phyloP scores from a whole-genome alignment of 2,113 vertebrate genomes.

The Microcebus murinus region DNA sequence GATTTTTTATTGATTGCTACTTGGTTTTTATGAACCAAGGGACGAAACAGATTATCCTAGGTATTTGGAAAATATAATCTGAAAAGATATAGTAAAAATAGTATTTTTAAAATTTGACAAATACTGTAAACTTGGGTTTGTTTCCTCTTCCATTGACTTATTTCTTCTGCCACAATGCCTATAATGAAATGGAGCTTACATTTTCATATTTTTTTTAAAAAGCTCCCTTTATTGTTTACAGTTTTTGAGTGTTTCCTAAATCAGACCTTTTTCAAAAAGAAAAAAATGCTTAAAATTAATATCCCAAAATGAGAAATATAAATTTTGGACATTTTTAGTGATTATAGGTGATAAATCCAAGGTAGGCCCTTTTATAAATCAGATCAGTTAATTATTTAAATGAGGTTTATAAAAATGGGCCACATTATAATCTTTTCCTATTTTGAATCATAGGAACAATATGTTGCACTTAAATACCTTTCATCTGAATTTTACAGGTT shows the following conservation, averaged over 20 bases:
- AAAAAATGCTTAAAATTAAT: constrained; percentile 57
- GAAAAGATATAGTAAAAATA: constrained; percentile 46
- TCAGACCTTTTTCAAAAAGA: constrained; percentile 47
- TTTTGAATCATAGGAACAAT: constrained; percentile 39
- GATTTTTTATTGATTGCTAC: constrained; percentile 47
- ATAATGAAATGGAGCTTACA: neutral
- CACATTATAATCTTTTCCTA: neutral
- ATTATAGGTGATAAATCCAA: constrained; percentile 70
- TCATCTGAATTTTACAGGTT: constrained; percentile 70
- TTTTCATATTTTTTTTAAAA: constrained; percentile 7
- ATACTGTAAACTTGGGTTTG: constrained; percentile 61
- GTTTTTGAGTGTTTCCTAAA: constrained; percentile 47
- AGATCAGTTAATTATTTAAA: constrained; percentile 24
- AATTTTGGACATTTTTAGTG: constrained; percentile 32
- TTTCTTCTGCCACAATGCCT: constrained; percentile 42
- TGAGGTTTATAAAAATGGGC: constrained; percentile 62
- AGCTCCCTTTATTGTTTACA: neutral
- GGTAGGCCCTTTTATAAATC: constrained; percentile 64
- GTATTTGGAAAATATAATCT: constrained; percentile 25
- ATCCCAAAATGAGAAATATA: constrained; percentile 24
- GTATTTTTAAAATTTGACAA: neutral
- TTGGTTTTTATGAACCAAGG: constrained; percentile 65
- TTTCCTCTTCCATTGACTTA: constrained; percentile 61
- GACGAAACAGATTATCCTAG: constrained; percentile 1
- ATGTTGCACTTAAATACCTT: constrained; percentile 60